Base-by-base conservation (phyloP, 1,140 invertebrate genomes). In the Melitaea cinxia region DNA sequence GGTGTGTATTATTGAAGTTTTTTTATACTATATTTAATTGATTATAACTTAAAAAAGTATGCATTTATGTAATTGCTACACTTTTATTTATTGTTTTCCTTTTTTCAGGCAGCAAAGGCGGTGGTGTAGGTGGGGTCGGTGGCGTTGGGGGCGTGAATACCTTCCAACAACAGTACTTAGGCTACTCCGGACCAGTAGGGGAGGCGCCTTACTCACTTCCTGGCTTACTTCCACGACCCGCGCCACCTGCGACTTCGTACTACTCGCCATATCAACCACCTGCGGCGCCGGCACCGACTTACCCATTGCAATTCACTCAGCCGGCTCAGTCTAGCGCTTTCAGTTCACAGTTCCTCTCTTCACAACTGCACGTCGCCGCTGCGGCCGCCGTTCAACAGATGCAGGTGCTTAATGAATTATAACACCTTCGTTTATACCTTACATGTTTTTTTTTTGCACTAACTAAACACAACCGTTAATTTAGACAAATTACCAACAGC, bases 101-200 rank as follows among this genome's bases (percentile, higher is more conserved):
- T 45, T 52, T 24, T 57, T 39, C 68, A 90, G 88, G 88, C 9
- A 88, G 85, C 57, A 90, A 90, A 81, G 85, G 86, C 5, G 85
- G 83, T n/a, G 83, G 82, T 5, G 82, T 85, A 0, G 82, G 84
- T 24, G 83, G 80, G 17, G 85, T 84, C 0, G 82, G 81, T 5
- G 81, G 81, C 1, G 84, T 84, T 0, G 84, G 84, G 42, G 78
- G 84, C 15, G 85, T 85, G 59, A 83, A 78, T 70, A 86, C 90
- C 10, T 91, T 89, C 77, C 85, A 88, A 61, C 90, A 91, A 70
- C 90, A 91, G 70, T 91, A 88, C 71, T 65, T 91, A 26, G 88
- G 89, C 3, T 91, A 91, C 73, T 88, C 87, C 4, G 85, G 83
- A 6, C 89, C 85, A 4, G 87, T 89, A 58, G 89, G 88, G 68